Conservation (phyloP, 2,113 vertebrate genomes). For the chimpanzee (Pan troglodytes) region NHGRI_mPanTro3-v2.1_pri NC_072404.2:111566501-111567000, state of each 20-base stretch:
- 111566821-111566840: rapidly evolving
- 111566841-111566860: neutral
- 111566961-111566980: neutral
- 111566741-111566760: neutral
- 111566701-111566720: neutral
- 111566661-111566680: neutral
- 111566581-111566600: neutral
- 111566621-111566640: neutral
- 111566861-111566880: rapidly evolving
- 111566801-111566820: neutral
- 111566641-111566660: rapidly evolving
- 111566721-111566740: neutral
- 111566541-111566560: rapidly evolving
- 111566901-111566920: neutral
- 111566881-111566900: neutral
- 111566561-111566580: rapidly evolving
- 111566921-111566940: neutral
- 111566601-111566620: neutral
- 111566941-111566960: neutral
- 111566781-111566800: neutral
- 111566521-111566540: neutral
- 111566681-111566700: neutral
- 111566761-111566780: neutral
- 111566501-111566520: neutral
- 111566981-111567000: rapidly evolving